Evolutionary conservation across 2,797 vertebrate genomes (phyloP).

Genomic region (Acipenser transmontanus): DNA sequence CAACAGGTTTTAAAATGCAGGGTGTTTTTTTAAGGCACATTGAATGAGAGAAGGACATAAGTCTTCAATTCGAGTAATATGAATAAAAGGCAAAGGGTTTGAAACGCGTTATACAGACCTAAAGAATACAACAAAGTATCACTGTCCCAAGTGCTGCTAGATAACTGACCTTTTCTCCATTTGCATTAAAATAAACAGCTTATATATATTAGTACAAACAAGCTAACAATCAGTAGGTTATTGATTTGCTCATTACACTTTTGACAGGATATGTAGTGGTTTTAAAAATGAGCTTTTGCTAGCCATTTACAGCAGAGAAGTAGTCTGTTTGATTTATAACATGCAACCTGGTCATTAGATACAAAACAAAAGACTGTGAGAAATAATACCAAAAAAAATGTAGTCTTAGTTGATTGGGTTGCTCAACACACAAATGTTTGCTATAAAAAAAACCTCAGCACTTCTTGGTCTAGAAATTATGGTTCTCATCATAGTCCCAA

Average conservation of each 20-base stretch:
- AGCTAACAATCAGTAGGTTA: constrained; percentile 88
- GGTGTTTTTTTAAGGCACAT: no score
- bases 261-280: constrained; percentile 92
- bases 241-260: constrained; percentile 83
- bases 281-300: constrained; percentile 90
- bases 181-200: constrained; percentile 49
- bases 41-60: no score
- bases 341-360: constrained; percentile 74
- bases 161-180: constrained; percentile 50
- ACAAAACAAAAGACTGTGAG: constrained; percentile 15
- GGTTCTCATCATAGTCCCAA: no score
- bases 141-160: constrained; percentile 6
- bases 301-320: constrained; percentile 74
- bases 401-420: no score
- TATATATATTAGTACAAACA: constrained; percentile 75
- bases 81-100: no score
- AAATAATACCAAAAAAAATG: no score
- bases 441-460: no score
- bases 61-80: no score
- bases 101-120: constrained; percentile 33
- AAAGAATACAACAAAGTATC: constrained; percentile 21
- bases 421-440: no score
- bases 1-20: no score
- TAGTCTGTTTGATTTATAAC: constrained; percentile 84
- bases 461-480: no score